Percentiles rank a stretch among this genome's conserved stretches.
Conservation (phyloP, 2,888 invertebrate species). For the Andricus curvator region DNA sequence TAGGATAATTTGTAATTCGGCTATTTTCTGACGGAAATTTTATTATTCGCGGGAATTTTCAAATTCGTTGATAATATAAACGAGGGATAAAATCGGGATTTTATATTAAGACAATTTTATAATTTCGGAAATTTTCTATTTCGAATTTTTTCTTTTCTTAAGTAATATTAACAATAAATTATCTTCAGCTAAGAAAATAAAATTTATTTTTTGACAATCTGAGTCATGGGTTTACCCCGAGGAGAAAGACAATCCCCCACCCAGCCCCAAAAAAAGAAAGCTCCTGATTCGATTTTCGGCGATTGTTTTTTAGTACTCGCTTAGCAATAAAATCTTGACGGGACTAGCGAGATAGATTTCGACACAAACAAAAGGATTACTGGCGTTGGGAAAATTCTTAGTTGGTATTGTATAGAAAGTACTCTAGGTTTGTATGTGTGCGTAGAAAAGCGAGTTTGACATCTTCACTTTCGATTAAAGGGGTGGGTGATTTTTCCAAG, state of each 20-base stretch:
- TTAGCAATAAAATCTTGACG: slow-evolving; percentile 20
- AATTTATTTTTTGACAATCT: too few species aligned
- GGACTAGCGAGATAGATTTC: neutral
- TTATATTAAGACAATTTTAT: too few species aligned
- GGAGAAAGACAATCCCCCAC: too few species aligned
- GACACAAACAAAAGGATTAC: neutral
- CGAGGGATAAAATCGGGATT: too few species aligned
- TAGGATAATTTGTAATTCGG: too few species aligned
- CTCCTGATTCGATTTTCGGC: neutral
- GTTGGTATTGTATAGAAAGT: slow-evolving; percentile 12
- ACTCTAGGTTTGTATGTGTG: neutral
- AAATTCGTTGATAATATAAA: too few species aligned
- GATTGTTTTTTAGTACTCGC: slow-evolving; percentile 30
- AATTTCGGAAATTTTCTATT: too few species aligned
- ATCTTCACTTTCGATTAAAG: slow-evolving; percentile 28
- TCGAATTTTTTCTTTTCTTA: too few species aligned
- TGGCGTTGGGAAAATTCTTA: neutral
- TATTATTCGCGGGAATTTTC: too few species aligned
- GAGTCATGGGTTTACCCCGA: neutral
- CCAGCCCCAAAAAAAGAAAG: neutral
- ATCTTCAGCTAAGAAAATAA: too few species aligned
- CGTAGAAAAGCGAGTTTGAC: slow-evolving; percentile 10
- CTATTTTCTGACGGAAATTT: too few species aligned
- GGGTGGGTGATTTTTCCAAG: neutral
- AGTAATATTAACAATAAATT: too few species aligned